phyloP scores from a whole-genome alignment of 2,888 invertebrate species.

The Ditylenchus weischeri region DNA sequence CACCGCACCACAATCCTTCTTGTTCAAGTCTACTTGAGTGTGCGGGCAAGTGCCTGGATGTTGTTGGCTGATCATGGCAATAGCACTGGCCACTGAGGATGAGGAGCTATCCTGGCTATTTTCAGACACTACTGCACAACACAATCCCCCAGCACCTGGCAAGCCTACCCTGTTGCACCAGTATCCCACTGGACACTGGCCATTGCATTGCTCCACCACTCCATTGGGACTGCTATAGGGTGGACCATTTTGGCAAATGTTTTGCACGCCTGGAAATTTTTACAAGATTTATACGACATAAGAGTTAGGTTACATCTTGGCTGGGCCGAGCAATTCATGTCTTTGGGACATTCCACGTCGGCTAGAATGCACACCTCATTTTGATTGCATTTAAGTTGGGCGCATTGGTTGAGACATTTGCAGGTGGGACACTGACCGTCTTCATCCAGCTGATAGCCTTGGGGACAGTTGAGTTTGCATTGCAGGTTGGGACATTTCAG shows the following conservation, averaged over 20 bases:
- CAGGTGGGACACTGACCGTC: conserved; percentile 45
- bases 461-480: conserved; percentile 12
- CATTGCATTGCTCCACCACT: conserved; percentile 42
- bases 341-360: conserved; percentile 45
- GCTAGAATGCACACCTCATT: conserved; percentile 46
- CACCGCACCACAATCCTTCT: background rate
- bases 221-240: background rate
- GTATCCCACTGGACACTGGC: conserved; percentile 40
- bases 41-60: background rate
- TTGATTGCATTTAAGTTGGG: conserved; percentile 40
- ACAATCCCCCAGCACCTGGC: conserved; percentile 44
- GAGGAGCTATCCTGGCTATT: background rate
- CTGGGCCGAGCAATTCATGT: conserved; percentile 44
- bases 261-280: conserved; percentile 41
- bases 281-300: background rate
- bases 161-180: conserved; percentile 48
- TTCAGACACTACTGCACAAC: conserved; percentile 34
- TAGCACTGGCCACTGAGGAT: background rate
- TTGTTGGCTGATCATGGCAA: background rate
- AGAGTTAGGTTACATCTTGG: conserved; percentile 44
- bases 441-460: conserved; percentile 11
- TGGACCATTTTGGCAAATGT: conserved; percentile 41
- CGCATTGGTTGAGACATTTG: conserved; percentile 49
- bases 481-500: background rate
- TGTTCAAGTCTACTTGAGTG: conserved; percentile 1